Conservation (phyloP, 2,113 vertebrate genomes). For the Xenus cinereus region DNA sequence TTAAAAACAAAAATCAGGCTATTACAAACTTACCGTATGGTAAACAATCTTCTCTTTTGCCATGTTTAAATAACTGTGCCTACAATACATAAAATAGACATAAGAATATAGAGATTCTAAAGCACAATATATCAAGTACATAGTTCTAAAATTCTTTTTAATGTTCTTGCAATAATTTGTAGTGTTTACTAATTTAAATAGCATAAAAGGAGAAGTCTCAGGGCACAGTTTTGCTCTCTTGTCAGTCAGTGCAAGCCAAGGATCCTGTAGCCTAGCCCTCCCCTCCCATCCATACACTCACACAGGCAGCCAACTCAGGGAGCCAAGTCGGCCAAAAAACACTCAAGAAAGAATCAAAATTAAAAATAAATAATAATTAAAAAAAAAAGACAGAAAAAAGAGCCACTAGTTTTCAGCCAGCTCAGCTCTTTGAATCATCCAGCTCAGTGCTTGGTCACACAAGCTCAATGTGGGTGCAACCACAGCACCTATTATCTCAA, state of each 20-base stretch:
- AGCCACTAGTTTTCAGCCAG: neutral
- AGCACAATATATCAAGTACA: neutral
- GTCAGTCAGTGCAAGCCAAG: neutral
- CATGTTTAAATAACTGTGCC: slow-evolving; percentile 96
- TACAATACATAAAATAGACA: slow-evolving; percentile 50
- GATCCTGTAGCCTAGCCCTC: neutral
- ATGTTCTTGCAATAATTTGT: neutral
- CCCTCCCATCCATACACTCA: neutral
- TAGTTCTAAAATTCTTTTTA: neutral
- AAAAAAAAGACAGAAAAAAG: neutral
- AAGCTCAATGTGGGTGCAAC: neutral
- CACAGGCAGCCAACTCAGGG: neutral
- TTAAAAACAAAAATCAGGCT: neutral
- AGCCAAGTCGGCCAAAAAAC: neutral
- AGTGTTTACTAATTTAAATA: neutral
- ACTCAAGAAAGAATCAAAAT: neutral
- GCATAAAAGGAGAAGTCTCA: neutral
- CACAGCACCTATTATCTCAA: neutral
- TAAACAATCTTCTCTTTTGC: slow-evolving; percentile 91
- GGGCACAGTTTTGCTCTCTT: neutral
- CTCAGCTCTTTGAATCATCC: neutral
- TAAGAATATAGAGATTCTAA: neutral
- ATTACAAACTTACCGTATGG: slow-evolving; percentile 83
- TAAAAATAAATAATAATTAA: neutral
- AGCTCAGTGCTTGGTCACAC: neutral